Conservation (phyloP, 2,888 invertebrate genomes). For the Seira musarum region DNA sequence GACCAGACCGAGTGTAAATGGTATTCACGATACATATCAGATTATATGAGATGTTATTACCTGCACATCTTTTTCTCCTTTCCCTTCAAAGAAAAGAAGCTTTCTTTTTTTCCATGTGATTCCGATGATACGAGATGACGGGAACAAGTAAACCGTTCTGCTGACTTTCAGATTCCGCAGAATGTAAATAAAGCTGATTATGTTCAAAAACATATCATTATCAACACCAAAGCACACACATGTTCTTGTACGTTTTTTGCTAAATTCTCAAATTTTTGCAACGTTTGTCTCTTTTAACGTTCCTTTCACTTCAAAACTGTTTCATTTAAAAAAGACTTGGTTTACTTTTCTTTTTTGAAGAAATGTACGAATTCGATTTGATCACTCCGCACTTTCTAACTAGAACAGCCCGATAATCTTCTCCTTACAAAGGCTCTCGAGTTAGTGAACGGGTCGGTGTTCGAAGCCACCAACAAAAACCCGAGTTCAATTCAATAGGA, state of each 20-base stretch:
- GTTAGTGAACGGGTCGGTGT: constrained; percentile 49
- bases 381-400: not conserved
- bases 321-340: no score
- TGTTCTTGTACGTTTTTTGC: no score
- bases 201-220: not conserved
- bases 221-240: no score
- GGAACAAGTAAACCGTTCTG: not conserved
- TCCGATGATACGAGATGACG: no score
- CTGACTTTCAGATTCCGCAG: not conserved
- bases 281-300: no score
- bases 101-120: not conserved
- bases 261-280: no score
- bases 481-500: no score
- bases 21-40: not conserved
- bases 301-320: no score
- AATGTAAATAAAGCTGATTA: constrained; percentile 8
- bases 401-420: constrained; percentile 38
- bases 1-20: not conserved
- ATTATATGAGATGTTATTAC: constrained; percentile 1
- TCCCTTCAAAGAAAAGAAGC: not conserved
- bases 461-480: constrained; percentile 52
- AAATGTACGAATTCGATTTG: no score
- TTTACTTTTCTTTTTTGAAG: no score
- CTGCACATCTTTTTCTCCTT: not conserved
- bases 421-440: constrained; percentile 34